phyloP scores from a whole-genome alignment of 1,140 invertebrate genomes.

The Homalodisca vitripennis region DNA sequence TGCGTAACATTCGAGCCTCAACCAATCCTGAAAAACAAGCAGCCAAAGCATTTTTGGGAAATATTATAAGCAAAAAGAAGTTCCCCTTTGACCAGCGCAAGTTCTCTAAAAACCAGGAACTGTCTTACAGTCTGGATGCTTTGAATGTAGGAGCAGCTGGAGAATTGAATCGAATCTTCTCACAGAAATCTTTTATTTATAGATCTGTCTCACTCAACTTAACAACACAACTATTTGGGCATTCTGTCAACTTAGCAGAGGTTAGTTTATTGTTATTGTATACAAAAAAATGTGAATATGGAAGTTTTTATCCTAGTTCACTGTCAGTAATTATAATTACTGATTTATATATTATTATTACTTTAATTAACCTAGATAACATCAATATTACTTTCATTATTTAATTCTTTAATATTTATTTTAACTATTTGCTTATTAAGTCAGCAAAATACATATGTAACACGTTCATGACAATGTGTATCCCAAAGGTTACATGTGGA shows the following conservation, averaged over 20 bases:
- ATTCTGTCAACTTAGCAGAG: slow-evolving; percentile 82
- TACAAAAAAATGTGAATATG: no score
- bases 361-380: no score
- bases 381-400: no score
- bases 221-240: slow-evolving; percentile 83
- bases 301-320: no score
- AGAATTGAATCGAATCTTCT: slow-evolving; percentile 82
- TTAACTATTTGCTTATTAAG: no score
- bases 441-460: no score
- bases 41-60: slow-evolving; percentile 65
- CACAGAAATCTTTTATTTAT: slow-evolving; percentile 83
- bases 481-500: no score
- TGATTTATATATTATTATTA: no score
- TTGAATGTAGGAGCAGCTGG: slow-evolving; percentile 67
- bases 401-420: no score
- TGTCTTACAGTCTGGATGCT: slow-evolving; percentile 67
- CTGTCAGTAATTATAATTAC: no score
- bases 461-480: no score
- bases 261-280: slow-evolving; percentile 39
- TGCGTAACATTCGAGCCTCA: slow-evolving; percentile 73
- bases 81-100: slow-evolving; percentile 79
- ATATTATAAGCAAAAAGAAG: slow-evolving; percentile 62
- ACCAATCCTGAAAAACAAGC: slow-evolving; percentile 68
- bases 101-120: slow-evolving; percentile 79
- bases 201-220: slow-evolving; percentile 76